Percentiles rank a stretch among this genome's conserved stretches.
Evolutionary conservation across 2,888 invertebrate genomes (phyloP).

Genomic region (Nemoura dubitans): DNA sequence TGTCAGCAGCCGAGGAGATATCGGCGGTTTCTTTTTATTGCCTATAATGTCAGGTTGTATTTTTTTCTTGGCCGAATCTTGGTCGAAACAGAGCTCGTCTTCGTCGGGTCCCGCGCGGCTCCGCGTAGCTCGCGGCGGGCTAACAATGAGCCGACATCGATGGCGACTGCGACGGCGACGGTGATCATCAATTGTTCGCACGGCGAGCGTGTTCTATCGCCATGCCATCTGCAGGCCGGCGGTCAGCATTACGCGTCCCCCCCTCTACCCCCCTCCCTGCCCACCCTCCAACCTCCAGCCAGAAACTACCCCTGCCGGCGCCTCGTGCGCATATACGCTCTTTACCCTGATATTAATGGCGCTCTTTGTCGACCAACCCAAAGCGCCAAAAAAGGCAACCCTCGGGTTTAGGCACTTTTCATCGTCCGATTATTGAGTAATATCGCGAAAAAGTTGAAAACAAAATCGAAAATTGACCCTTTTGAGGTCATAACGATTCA

Average conservation of each 20-base stretch:
- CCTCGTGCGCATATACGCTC: conserved; percentile 7
- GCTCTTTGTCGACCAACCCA: not conserved
- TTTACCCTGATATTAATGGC: conserved; percentile 23
- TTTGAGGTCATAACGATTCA: not conserved
- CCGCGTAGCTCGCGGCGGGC: not conserved
- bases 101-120: not conserved
- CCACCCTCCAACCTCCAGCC: not conserved
- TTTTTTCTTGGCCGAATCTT: not conserved
- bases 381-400: not conserved
- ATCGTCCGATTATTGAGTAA: conserved; percentile 12
- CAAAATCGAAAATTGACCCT: not conserved
- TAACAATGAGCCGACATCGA: conserved; percentile 8
- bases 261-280: not conserved
- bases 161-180: not conserved
- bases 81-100: not conserved
- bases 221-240: conserved; percentile 46
- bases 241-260: conserved; percentile 38
- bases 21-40: not conserved
- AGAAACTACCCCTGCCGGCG: not conserved
- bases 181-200: conserved; percentile 44
- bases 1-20: not conserved
- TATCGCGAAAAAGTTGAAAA: not conserved
- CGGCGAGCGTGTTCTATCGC: conserved; percentile 46
- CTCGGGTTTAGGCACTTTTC: not conserved
- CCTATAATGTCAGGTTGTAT: conserved; percentile 5